Percentiles rank a stretch among this genome's conserved stretches.
These are phyloP conservation scores for Brachyrhaphis roseni DNA, from an alignment of 2,797 vertebrate species.

Conservation along the genomic window DNA sequence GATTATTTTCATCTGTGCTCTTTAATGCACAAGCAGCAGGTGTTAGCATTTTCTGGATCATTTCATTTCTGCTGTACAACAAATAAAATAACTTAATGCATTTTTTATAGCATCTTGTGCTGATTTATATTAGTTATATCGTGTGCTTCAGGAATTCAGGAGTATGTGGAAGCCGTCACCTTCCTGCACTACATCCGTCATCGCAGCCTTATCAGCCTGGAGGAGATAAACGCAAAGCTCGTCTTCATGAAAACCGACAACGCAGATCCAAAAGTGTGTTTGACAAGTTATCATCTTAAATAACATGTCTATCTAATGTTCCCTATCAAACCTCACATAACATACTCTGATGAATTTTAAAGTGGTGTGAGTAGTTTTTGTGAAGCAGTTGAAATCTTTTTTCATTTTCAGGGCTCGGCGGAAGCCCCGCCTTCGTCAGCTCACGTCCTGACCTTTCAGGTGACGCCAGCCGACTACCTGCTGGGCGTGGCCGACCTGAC, in stretches of 20 bases:
- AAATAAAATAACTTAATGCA: not conserved
- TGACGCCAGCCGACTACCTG: conserved; percentile 94
- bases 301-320: not conserved
- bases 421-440: conserved; percentile 35
- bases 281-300: not conserved
- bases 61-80: not conserved
- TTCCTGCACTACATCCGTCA: conserved; percentile 96
- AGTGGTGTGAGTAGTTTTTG: not conserved
- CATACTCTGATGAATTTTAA: not conserved
- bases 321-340: not conserved
- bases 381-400: not conserved
- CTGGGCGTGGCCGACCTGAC: conserved; percentile 96
- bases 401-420: conserved; percentile 48
- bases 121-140: conserved; percentile 21
- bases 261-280: conserved; percentile 24
- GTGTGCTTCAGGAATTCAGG: conserved; percentile 88
- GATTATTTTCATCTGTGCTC: conserved; percentile 58
- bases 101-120: not conserved
- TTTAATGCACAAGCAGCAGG: conserved; percentile 42
- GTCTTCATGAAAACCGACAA: conserved; percentile 83
- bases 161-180: conserved; percentile 95
- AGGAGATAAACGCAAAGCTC: conserved; percentile 93
- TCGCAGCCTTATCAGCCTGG: conserved; percentile 91
- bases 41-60: not conserved
- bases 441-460: conserved; percentile 86